phyloP scores from a whole-genome alignment of 1,140 invertebrate genomes.

The Macrobrachium rosenbergii region DNA sequence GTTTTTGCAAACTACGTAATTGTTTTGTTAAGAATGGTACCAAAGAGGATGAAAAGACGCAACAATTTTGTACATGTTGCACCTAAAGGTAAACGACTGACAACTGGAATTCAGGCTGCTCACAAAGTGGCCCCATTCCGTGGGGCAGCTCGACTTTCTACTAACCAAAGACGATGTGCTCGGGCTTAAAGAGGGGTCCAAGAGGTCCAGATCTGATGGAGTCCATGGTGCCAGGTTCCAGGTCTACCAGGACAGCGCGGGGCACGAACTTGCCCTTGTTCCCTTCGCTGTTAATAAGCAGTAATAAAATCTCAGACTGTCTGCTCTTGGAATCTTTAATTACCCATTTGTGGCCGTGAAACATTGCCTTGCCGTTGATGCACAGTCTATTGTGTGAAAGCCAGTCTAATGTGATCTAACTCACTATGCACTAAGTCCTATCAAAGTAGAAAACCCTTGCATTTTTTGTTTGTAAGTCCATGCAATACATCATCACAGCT shows the following conservation, averaged over 20 bases:
- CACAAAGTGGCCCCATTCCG: too few species aligned
- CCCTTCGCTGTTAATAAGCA: conserved; percentile 56
- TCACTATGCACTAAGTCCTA: not conserved
- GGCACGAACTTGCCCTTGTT: conserved; percentile 77
- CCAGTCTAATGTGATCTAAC: conserved; percentile 6
- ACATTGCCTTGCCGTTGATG: conserved; percentile 32
- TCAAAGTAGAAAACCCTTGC: too few species aligned
- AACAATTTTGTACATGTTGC: not conserved
- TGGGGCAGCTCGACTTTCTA: conserved; percentile 62
- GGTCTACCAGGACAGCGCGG: conserved; percentile 85
- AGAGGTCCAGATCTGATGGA: conserved; percentile 76
- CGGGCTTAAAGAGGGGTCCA: conserved; percentile 77
- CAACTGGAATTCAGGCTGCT: too few species aligned
- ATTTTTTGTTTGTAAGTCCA: too few species aligned
- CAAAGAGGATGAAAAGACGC: too few species aligned
- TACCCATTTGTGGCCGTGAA: not conserved
- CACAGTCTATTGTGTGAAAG: not conserved
- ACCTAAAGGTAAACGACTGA: not conserved
- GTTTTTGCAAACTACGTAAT: too few species aligned
- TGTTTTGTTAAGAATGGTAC: too few species aligned
- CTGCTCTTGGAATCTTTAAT: too few species aligned
- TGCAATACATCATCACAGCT: too few species aligned
- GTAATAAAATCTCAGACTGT: not conserved
- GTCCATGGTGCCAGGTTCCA: conserved; percentile 85
- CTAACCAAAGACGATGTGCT: conserved; percentile 77